Conservation (phyloP, 2,888 invertebrate species). For the Leptothorax acervorum region DNA sequence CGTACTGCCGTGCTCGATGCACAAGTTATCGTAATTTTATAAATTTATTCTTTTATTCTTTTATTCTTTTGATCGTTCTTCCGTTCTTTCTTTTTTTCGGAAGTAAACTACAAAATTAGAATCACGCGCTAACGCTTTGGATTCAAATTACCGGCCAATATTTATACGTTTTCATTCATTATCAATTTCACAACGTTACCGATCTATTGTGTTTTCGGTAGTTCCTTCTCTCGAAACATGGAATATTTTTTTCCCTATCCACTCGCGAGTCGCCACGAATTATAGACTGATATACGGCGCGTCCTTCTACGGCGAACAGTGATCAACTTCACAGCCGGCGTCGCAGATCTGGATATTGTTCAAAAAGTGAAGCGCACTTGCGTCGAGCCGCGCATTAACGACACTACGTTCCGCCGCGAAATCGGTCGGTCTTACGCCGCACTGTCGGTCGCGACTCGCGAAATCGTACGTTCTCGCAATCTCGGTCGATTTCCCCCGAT, state of each 20-base stretch:
- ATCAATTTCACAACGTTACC: neutral
- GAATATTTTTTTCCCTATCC: no score
- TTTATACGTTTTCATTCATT: neutral
- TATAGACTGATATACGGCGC: neutral
- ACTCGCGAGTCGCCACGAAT: neutral
- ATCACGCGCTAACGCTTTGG: neutral
- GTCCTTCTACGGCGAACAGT: neutral
- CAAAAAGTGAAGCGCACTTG: neutral
- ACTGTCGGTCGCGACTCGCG: neutral
- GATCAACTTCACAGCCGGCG: conserved; percentile 5
- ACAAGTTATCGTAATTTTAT: neutral
- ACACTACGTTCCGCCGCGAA: neutral
- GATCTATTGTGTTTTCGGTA: neutral
- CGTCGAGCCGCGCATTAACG: neutral
- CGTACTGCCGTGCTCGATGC: neutral
- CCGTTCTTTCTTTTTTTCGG: neutral
- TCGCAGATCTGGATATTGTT: neutral
- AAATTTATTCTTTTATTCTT: neutral
- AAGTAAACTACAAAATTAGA: neutral
- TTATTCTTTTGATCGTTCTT: neutral
- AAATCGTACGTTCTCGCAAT: neutral
- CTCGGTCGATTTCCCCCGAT: conserved; percentile 20
- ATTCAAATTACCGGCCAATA: neutral
- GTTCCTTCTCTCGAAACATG: neutral
- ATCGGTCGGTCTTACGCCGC: conserved; percentile 1